phyloP scores from a whole-genome alignment of 2,888 invertebrate species.

The Stictocephala bisonia region DNA sequence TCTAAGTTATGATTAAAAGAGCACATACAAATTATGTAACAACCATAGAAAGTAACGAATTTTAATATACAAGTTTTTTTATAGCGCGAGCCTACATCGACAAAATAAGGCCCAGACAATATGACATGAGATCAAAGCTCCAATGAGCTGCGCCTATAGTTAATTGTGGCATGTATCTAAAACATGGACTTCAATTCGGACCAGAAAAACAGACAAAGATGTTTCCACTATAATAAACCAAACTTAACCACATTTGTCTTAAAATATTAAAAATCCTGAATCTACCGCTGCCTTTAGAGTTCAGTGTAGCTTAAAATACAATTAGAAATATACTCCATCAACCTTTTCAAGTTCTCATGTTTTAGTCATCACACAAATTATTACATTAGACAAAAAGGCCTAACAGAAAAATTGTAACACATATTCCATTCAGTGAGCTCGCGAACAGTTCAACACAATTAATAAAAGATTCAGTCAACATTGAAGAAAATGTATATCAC shows the following conservation, averaged over 20 bases:
- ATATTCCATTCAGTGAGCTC: neutral
- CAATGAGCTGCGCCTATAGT: constrained; percentile 45
- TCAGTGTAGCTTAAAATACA: neutral
- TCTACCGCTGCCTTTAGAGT: constrained; percentile 8
- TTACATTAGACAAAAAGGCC: constrained; percentile 27
- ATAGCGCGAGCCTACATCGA: constrained; percentile 16
- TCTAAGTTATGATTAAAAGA: neutral
- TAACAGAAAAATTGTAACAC: constrained; percentile 18
- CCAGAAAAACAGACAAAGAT: constrained; percentile 44
- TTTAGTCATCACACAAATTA: constrained; percentile 18
- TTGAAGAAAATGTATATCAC: neutral
- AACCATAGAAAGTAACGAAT: constrained; percentile 12
- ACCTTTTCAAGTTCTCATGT: constrained; percentile 8
- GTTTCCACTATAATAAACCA: constrained; percentile 26
- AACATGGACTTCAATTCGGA: constrained; percentile 50
- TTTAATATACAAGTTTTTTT: neutral
- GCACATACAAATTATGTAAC: neutral
- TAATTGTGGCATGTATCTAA: constrained; percentile 45
- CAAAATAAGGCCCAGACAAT: constrained; percentile 45
- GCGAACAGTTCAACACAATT: constrained; percentile 7
- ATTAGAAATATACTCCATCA: neutral
- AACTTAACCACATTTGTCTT: constrained; percentile 12
- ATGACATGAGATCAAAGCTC: constrained; percentile 49
- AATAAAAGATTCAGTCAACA: constrained; percentile 10
- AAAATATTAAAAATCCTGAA: constrained; percentile 20